Base-by-base conservation (phyloP, 2,888 invertebrate genomes). In the Tuta absoluta region DNA sequence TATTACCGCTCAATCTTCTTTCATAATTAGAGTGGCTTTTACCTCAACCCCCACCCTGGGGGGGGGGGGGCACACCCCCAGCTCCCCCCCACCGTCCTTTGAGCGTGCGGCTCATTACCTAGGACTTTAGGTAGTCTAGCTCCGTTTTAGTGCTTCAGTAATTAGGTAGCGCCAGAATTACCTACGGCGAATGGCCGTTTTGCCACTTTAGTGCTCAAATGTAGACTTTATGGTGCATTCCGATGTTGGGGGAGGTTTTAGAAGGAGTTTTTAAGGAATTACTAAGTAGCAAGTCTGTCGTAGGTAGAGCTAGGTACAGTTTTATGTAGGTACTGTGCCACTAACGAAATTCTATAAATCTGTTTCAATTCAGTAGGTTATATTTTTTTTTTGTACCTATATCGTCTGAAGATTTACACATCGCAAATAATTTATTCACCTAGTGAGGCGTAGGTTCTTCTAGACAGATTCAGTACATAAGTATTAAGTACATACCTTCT, bases 11-110 rank as follows among this genome's bases (percentile, higher is more conserved):
- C 90, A 86, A 89, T 89, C 87, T 90, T 89, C 87, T 87, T 89
- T 88, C 88, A 89, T 90, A 89, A 90, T 90, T 89, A 88, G 84
- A 87, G 84, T 85, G 85, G 85, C 86, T 85, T 85, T 82, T 79
- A 84, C 84, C 81, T 78, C 80, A 69, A 72, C 72, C 74, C 64
- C 67, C 71, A 56, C 66, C 69, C 69, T 7, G 33, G 33, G 33
- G 8, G 33, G 33, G 33, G 1, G 33, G 10, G 10, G n/a, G n/a
- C 67, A 59, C 64, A 65, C 41, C 66, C 63, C 62, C 67, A 53
- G 38, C 49, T 66, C 63, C 70, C 71, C 71, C 71, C 68, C 66
- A 60, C 73, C 71, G 77, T 78, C 78, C 83, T 80, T 78, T 80
- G 80, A 81, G 79, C 76, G 69, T 76, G 75, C 63, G 65, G 74